Evolutionary conservation across 1,140 invertebrate species (phyloP).

Genomic region (Eufriesea mexicana): DNA sequence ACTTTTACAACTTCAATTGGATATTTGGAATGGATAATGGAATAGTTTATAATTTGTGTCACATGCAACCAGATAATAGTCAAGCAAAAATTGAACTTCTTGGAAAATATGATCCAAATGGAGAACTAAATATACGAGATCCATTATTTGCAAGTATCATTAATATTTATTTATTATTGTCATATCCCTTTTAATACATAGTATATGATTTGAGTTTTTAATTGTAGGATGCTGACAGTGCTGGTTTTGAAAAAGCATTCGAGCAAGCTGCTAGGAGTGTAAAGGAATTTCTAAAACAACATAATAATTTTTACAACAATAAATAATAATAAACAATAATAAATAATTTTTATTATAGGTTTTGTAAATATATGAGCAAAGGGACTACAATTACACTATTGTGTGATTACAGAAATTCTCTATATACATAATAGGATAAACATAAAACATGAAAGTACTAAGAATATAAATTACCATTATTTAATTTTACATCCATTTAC

Average conservation of each 20-base stretch:
- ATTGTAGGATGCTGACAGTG: constrained; percentile 84
- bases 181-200: constrained; percentile 9
- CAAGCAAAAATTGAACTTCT: constrained; percentile 90
- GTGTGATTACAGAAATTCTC: neutral
- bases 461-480: constrained; percentile 60
- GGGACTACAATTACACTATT: neutral
- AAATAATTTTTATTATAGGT: constrained; percentile 12
- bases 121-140: constrained; percentile 91
- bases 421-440: neutral
- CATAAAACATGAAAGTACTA: neutral
- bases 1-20: constrained; percentile 91
- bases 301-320: constrained; percentile 41
- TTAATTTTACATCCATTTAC: constrained; percentile 87
- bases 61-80: constrained; percentile 84
- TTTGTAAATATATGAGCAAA: neutral
- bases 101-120: constrained; percentile 91
- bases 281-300: constrained; percentile 85
- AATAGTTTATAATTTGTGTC: constrained; percentile 88
- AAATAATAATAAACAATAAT: neutral
- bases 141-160: constrained; percentile 90
- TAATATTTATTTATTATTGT: constrained; percentile 20
- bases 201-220: constrained; percentile 35
- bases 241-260: constrained; percentile 89
- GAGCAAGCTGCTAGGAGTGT: constrained; percentile 87
- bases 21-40: constrained; percentile 96